These are phyloP conservation scores for Periophthalmus magnuspinnatus DNA, from an alignment of 2,797 vertebrate species.

Conservation along the genomic window DNA sequence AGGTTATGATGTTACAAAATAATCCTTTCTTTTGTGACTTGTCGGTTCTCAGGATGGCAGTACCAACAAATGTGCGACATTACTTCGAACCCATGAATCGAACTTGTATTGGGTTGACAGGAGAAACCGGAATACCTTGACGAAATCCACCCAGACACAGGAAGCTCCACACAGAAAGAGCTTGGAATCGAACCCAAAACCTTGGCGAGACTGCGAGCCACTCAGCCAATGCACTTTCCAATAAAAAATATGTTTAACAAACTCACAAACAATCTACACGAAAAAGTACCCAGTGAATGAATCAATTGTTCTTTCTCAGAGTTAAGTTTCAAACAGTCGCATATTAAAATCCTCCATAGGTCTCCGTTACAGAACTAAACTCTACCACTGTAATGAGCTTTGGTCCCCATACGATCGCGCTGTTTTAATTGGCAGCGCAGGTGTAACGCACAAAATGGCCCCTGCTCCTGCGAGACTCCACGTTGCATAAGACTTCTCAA, in stretches of 20 bases:
- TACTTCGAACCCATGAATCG: too few relatives aligned
- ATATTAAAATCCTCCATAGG: conserved; percentile 22
- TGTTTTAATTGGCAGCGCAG: conserved; percentile 68
- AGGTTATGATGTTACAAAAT: too few relatives aligned
- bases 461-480: conserved; percentile 37
- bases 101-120: too few relatives aligned
- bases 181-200: too few relatives aligned
- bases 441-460: conserved; percentile 44
- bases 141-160: too few relatives aligned
- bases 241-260: neutral
- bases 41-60: too few relatives aligned
- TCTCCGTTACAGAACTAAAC: conserved; percentile 39
- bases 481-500: conserved; percentile 27
- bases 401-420: conserved; percentile 51
- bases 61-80: too few relatives aligned
- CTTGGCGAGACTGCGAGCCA: too few relatives aligned
- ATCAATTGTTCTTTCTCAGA: neutral
- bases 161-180: too few relatives aligned
- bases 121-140: too few relatives aligned
- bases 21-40: too few relatives aligned
- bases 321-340: neutral
- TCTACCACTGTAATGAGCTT: conserved; percentile 60
- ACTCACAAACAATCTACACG: neutral
- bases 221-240: too few relatives aligned
- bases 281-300: neutral